Evolutionary conservation across 2,113 vertebrate species (phyloP).

Genomic region (Brachyhypopomus gauderio): DNA sequence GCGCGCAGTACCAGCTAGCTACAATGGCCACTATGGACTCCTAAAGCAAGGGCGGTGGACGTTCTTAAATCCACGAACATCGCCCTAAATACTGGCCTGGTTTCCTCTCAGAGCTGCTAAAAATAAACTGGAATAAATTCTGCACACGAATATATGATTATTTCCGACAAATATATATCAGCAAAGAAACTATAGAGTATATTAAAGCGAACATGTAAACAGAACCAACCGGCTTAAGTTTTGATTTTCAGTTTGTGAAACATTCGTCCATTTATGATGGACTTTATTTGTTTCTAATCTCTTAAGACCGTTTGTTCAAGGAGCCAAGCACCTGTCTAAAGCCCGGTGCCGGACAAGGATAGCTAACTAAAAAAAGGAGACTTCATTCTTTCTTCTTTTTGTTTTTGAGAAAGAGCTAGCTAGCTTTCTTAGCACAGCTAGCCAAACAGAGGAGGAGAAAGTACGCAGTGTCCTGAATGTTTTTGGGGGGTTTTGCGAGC

Average conservation of each 20-base stretch:
- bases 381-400: slow-evolving; percentile 62
- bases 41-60: slow-evolving; percentile 75
- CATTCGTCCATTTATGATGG: slow-evolving; percentile 73
- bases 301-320: slow-evolving; percentile 67
- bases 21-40: slow-evolving; percentile 80
- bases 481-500: slow-evolving; percentile 38
- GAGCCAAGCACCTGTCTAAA: slow-evolving; percentile 46
- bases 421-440: slow-evolving; percentile 74
- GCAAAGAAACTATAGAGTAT: slow-evolving; percentile 74
- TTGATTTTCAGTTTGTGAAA: slow-evolving; percentile 78
- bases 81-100: slow-evolving; percentile 82
- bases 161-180: slow-evolving; percentile 77
- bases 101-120: slow-evolving; percentile 79
- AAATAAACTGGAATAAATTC: slow-evolving; percentile 83
- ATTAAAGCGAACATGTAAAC: slow-evolving; percentile 81
- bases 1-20: slow-evolving; percentile 65
- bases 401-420: slow-evolving; percentile 59
- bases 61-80: slow-evolving; percentile 82
- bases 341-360: slow-evolving; percentile 72
- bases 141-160: slow-evolving; percentile 81
- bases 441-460: slow-evolving; percentile 67
- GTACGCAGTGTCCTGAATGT: slow-evolving; percentile 64
- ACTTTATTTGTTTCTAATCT: slow-evolving; percentile 70
- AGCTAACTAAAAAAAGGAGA: slow-evolving; percentile 70
- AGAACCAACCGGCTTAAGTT: slow-evolving; percentile 80